Evolutionary conservation across 1,140 invertebrate genomes (phyloP), one percentile per base, ranked within the genome.

Genomic region (Lanistes nyassanus): DNA sequence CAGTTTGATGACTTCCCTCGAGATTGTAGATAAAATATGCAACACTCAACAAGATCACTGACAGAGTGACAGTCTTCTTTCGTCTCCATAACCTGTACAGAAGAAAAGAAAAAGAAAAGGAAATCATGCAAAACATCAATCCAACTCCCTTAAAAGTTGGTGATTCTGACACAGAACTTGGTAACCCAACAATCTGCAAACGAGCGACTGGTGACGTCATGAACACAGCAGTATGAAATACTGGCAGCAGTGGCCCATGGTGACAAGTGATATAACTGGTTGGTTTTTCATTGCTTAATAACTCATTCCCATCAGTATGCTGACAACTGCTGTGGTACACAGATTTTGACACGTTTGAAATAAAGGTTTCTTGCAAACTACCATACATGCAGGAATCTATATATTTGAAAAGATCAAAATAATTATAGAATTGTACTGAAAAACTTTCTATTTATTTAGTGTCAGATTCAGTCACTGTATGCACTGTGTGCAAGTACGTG

Each of bases 1-100:
- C 91, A 81, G 89, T 81, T 87, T 92, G 91, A 88, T 93, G 92
- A 71, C 91, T 90, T 74, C 92, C 93, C 72, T 92, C 89, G 42
- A 91, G 80, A 81, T 90, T 86, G 77, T 90, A 89, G 7, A 84
- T 56, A n/a, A 81, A 80, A 56, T 90, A 85, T 65, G 91, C 77
- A 76, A 90, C 78, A 82, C 90, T 83, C 80, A 90, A 83, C 66
- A 89, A 67, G 75, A 92, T 62, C 76, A 89, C 36, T 66, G 85
- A 53, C 58, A 81, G 69, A 31, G 88, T 37, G 72, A 89, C 85
- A 53, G 85, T 80, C 51, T 81, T 83, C 78, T 87, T 86, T 81
- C 90, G 85, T 64, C 82, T 78, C 69, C 87, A 86, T 74, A 91
- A 84, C 81, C 89, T 91, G 74, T 42, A 84, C 83, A 82, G 76